These are phyloP conservation scores for Carcharodon carcharias DNA, from an alignment of 2,797 vertebrate genomes.

Conservation along the genomic window DNA sequence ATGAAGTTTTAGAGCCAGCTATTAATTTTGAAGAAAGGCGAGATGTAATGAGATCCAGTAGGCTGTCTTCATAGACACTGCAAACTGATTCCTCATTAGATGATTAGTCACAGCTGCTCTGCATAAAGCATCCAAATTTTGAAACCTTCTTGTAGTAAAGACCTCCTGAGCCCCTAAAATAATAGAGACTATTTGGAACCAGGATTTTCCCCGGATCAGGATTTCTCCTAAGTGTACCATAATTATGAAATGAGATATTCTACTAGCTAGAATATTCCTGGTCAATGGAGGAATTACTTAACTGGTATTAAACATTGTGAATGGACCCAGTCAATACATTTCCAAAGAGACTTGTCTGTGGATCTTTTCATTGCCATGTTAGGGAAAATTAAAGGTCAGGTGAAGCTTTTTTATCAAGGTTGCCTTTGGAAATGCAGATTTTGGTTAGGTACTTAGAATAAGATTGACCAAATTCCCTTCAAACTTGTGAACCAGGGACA, in stretches of 20 bases:
- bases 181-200: conserved; percentile 16
- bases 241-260: conserved; percentile 35
- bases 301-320: not conserved
- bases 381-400: not conserved
- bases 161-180: conserved; percentile 27
- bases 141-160: conserved; percentile 28
- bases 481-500: not conserved
- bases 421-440: not conserved
- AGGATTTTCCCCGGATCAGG: conserved; percentile 20
- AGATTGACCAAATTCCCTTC: not conserved
- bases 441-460: not conserved
- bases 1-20: conserved; percentile 26
- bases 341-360: not conserved
- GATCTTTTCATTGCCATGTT: not conserved
- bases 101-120: conserved; percentile 31
- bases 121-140: conserved; percentile 28
- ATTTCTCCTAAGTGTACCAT: conserved; percentile 11
- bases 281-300: not conserved
- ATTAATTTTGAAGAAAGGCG: conserved; percentile 6
- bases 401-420: not conserved
- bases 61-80: conserved; percentile 32
- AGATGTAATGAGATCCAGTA: conserved; percentile 28
- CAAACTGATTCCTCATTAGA: conserved; percentile 34
- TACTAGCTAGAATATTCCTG: conserved; percentile 17
- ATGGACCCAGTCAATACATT: conserved; percentile 1